These are phyloP conservation scores for Phaonia tiefii DNA, from an alignment of 2,888 invertebrate species.

Conservation along the genomic window DNA sequence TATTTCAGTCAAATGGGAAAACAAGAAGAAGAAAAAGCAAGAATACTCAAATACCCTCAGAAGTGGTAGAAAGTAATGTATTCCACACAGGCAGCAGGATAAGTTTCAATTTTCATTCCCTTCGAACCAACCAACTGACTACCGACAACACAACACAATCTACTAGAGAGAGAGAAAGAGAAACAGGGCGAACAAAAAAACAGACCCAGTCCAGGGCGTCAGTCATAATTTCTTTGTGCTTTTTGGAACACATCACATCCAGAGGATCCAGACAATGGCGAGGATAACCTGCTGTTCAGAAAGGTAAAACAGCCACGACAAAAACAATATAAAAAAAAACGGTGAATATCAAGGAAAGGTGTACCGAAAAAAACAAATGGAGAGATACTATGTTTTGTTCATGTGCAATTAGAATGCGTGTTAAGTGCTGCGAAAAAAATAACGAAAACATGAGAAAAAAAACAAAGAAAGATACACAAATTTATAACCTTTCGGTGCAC, in stretches of 20 bases:
- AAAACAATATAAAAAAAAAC: no score
- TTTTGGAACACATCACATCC: constrained; percentile 39
- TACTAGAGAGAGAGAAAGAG: background rate
- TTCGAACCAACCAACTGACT: constrained; percentile 8
- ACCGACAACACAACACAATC: background rate
- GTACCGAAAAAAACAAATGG: constrained; percentile 35
- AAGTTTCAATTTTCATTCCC: constrained; percentile 61
- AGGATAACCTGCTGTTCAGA: constrained; percentile 51
- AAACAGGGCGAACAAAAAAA: background rate
- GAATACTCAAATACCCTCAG: background rate
- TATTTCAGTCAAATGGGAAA: constrained; percentile 35
- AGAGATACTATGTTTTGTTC: constrained; percentile 69
- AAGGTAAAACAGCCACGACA: constrained; percentile 36
- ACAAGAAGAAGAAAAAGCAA: background rate
- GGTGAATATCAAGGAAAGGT: no score
- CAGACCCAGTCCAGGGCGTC: constrained; percentile 14
- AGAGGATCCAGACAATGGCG: constrained; percentile 29
- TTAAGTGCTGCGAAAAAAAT: constrained; percentile 73
- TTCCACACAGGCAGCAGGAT: constrained; percentile 47
- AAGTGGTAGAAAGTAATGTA: constrained; percentile 15
- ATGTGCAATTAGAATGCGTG: constrained; percentile 79
- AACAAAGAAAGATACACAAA: constrained; percentile 45
- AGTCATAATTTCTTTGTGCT: constrained; percentile 61
- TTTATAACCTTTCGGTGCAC: constrained; percentile 54
- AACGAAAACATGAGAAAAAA: constrained; percentile 35